Percentiles rank a stretch among this genome's conserved stretches.
phyloP scores from a whole-genome alignment of 2,113 vertebrate genomes.

The Scopus umbretta region DNA sequence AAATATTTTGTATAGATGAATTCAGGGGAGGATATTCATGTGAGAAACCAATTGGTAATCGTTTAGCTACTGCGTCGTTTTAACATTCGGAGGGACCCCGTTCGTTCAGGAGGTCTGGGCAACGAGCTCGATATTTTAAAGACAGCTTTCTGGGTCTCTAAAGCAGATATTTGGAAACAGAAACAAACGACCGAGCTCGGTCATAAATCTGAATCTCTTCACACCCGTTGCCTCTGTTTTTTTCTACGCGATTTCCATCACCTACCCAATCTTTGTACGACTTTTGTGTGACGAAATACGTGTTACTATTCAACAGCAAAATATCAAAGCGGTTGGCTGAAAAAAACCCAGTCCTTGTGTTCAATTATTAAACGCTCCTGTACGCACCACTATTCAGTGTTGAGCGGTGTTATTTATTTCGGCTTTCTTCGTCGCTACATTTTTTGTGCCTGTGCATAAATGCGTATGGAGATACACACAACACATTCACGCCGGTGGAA shows the following conservation, averaged over 20 bases:
- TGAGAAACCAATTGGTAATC: neutral
- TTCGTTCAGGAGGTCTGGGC: neutral
- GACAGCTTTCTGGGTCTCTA: neutral
- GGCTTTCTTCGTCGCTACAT: neutral
- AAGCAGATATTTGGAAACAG: neutral
- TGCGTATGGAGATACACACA: accelerated
- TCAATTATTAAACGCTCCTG: neutral
- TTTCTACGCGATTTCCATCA: accelerated
- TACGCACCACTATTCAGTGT: neutral
- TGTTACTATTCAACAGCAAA: neutral
- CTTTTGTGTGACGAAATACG: accelerated
- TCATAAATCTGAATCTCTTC: too few species aligned
- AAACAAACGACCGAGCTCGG: accelerated
- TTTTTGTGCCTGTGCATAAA: neutral
- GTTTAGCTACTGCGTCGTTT: neutral
- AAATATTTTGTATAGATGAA: too few species aligned
- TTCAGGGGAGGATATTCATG: neutral
- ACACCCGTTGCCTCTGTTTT: neutral
- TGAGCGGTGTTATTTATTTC: neutral
- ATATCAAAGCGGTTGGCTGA: neutral
- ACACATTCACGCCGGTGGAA: too few species aligned
- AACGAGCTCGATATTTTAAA: neutral
- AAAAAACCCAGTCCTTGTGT: neutral
- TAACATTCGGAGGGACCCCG: neutral
- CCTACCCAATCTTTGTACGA: accelerated